Evolutionary conservation across 2,113 vertebrate species (phyloP).

Genomic region (Sander lucioperca): DNA sequence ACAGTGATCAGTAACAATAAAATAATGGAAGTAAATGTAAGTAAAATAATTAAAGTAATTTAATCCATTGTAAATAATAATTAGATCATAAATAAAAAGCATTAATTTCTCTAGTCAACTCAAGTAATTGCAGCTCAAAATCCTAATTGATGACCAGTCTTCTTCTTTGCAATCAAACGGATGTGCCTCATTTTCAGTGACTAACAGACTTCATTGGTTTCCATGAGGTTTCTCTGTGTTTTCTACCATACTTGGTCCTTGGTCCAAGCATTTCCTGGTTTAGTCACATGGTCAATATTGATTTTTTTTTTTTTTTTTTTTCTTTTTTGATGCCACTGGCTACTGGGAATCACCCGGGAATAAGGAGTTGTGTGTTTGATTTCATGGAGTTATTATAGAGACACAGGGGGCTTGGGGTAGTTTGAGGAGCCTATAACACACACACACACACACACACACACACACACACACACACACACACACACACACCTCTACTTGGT

Average conservation of each 20-base stretch:
- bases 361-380: constrained; percentile 76
- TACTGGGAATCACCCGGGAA: constrained; percentile 68
- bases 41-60: not conserved
- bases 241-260: constrained; percentile 15
- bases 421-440: constrained; percentile 58
- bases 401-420: constrained; percentile 66
- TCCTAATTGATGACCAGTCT: not conserved
- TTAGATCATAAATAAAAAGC: not conserved
- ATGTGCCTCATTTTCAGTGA: not conserved
- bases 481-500: constrained; percentile 54
- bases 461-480: constrained; percentile 36
- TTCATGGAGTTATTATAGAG: constrained; percentile 76
- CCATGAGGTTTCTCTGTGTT: not conserved
- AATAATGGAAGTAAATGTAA: not conserved
- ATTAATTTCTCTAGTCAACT: not conserved
- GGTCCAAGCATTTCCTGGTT: constrained; percentile 54
- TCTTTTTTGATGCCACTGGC: constrained; percentile 58
- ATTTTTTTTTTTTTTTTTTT: constrained; percentile 36
- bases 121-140: not conserved
- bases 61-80: not conserved
- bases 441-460: not conserved
- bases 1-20: not conserved
- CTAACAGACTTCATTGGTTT: not conserved
- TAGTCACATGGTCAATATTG: constrained; percentile 69
- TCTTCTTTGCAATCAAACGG: not conserved